Base-by-base conservation (phyloP, 1,140 invertebrate genomes). In the Drosophila rhopaloa region DNA sequence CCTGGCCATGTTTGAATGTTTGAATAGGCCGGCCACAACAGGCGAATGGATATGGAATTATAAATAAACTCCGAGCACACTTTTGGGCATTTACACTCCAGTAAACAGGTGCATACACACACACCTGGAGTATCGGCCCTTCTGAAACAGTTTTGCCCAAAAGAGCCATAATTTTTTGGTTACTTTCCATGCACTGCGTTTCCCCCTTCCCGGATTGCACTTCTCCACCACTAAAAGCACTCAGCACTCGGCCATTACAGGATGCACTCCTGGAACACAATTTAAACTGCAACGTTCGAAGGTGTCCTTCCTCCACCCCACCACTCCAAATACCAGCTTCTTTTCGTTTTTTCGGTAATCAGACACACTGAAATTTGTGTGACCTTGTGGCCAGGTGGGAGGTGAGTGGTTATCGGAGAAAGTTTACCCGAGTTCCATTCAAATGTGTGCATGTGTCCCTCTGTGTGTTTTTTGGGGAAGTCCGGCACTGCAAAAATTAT, bases 151-250 rank as follows among this genome's bases (percentile, higher is more conserved):
- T 70, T 88, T 88, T 88, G 75, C 78, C 82, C 82, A 88, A 75
- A 86, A 73, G 79, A 82, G 79, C 83, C 79, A 77, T 88, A 79
- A 86, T 86, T 88, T 86, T 72, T 88, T 81, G 82, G 82, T 88
- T 88, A 88, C 79, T 85, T 81, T 85, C 82, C 80, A 79, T 71
- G 50, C 16, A 38, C 32, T 41, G 61, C 51, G 41, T 32, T 44
- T 9, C 29, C 9, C 8, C 37, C 4, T 13, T 1, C 16, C n/a
- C 27, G 37, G 19, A 32, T 38, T 11, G 24, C 32, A n/a, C 53
- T 27, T 46, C 24, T 51, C 73, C 54, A 32, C 70, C 56, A 56
- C 53, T 60, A 77, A 77, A 68, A 74, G 62, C 74, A 77, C 73
- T 76, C 73, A 76, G 56, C 40, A 38, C 61, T 74, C 35, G 62